Conservation (phyloP, 2,888 invertebrate species). For the Mellilla xanthometata region DNA sequence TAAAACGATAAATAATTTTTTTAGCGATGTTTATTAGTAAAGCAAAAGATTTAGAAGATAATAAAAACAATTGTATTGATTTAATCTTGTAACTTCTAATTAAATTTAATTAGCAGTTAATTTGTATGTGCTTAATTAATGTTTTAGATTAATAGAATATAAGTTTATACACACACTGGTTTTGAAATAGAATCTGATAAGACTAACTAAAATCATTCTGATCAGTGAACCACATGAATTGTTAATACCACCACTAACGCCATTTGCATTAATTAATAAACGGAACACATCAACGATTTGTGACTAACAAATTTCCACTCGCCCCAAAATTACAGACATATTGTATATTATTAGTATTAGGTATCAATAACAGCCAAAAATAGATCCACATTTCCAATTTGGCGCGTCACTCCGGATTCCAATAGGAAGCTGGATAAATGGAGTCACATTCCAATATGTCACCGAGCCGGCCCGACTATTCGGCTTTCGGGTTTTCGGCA, state of each 20-base stretch:
- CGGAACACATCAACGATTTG: background rate
- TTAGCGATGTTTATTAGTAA: too few relatives aligned
- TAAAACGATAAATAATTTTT: too few relatives aligned
- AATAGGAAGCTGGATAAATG: conserved; percentile 82
- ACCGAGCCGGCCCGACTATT: conserved; percentile 69
- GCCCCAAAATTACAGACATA: conserved; percentile 50
- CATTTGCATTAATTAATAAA: conserved; percentile 5
- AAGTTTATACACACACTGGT: too few relatives aligned
- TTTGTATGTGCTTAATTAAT: too few relatives aligned
- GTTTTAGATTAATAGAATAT: too few relatives aligned
- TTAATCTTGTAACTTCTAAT: too few relatives aligned
- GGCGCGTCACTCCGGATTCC: conserved; percentile 82
- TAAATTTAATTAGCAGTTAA: too few relatives aligned
- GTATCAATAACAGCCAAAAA: conserved; percentile 76
- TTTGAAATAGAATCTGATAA: too few relatives aligned
- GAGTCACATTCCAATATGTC: conserved; percentile 83
- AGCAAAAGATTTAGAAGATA: too few relatives aligned
- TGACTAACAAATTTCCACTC: conserved; percentile 29
- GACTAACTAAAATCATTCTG: too few relatives aligned
- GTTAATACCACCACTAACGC: background rate
- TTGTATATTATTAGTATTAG: conserved; percentile 69
- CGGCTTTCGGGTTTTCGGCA: conserved; percentile 67
- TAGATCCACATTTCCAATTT: conserved; percentile 80
- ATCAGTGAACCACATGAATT: background rate
- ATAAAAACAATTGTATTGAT: too few relatives aligned